Conservation (phyloP, 2,888 invertebrate genomes). For the Priocnemis perturbator region DNA sequence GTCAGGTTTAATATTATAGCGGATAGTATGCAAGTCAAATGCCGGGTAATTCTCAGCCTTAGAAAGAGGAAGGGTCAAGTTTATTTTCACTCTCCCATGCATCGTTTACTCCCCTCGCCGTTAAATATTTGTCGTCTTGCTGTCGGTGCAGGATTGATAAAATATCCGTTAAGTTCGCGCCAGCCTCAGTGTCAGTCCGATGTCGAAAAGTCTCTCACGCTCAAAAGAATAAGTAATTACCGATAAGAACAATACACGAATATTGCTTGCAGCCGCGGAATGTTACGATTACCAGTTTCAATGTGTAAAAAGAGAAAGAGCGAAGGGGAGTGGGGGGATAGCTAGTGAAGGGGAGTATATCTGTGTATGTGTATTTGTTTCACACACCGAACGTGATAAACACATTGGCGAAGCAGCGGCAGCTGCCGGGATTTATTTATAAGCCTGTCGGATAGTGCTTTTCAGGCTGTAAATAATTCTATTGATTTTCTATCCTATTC, state of each 20-base stretch:
- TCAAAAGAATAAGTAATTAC: too few relatives aligned
- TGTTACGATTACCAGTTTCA: background rate
- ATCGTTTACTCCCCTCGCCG: background rate
- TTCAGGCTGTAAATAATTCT: conserved; percentile 38
- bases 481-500: conserved; percentile 2
- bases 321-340: too few relatives aligned
- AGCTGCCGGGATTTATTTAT: conserved; percentile 45
- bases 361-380: background rate
- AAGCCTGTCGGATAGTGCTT: conserved; percentile 29
- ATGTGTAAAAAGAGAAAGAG: background rate
- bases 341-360: background rate
- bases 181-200: background rate
- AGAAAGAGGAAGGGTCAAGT: conserved; percentile 13
- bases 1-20: conserved; percentile 7
- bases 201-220: too few relatives aligned
- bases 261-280: too few relatives aligned
- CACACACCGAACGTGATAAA: conserved; percentile 19
- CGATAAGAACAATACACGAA: too few relatives aligned
- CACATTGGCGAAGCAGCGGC: conserved; percentile 36
- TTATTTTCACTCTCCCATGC: conserved; percentile 21
- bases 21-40: conserved; percentile 5
- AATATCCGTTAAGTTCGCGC: background rate
- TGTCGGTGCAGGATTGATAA: too few relatives aligned
- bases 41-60: conserved; percentile 6
- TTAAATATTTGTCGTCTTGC: background rate